These are phyloP conservation scores for Portevinia maculata DNA, from an alignment of 2,888 invertebrate species.

Conservation along the genomic window DNA sequence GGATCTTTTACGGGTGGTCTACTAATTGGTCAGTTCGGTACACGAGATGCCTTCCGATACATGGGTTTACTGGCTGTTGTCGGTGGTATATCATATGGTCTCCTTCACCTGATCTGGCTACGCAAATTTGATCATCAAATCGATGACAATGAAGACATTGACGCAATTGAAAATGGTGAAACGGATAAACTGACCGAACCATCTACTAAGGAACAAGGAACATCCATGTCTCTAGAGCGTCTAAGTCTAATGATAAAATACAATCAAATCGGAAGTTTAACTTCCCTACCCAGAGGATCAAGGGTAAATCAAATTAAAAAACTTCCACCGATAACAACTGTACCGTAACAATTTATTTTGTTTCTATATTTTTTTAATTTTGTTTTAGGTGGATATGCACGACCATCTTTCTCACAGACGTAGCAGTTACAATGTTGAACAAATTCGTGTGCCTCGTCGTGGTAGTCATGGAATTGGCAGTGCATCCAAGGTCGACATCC, in stretches of 20 bases:
- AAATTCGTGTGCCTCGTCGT: constrained; percentile 79
- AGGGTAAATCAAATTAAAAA: constrained; percentile 81
- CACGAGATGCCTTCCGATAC: constrained; percentile 89
- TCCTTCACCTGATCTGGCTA: constrained; percentile 89
- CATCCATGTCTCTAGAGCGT: constrained; percentile 88
- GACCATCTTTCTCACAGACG: constrained; percentile 82
- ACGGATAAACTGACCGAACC: constrained; percentile 87
- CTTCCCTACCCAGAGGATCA: constrained; percentile 87
- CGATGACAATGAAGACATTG: constrained; percentile 81
- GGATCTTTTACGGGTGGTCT: constrained; percentile 92
- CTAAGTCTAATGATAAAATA: constrained; percentile 89
- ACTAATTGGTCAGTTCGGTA: constrained; percentile 89
- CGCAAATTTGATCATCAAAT: constrained; percentile 84
- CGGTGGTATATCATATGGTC: constrained; percentile 88
- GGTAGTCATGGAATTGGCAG: constrained; percentile 81
- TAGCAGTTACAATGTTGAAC: constrained; percentile 83
- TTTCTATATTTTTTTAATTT: constrained; percentile 2
- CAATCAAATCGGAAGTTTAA: constrained; percentile 89
- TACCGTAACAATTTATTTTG: neutral
- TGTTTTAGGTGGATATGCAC: constrained; percentile 81
- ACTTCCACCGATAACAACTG: neutral
- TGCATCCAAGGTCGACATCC: constrained; percentile 85
- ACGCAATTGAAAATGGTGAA: constrained; percentile 85
- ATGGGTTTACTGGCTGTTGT: constrained; percentile 90
- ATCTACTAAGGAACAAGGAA: constrained; percentile 87